Evolutionary conservation across 2,888 invertebrate genomes (phyloP).

Genomic region (Taenaris catops): DNA sequence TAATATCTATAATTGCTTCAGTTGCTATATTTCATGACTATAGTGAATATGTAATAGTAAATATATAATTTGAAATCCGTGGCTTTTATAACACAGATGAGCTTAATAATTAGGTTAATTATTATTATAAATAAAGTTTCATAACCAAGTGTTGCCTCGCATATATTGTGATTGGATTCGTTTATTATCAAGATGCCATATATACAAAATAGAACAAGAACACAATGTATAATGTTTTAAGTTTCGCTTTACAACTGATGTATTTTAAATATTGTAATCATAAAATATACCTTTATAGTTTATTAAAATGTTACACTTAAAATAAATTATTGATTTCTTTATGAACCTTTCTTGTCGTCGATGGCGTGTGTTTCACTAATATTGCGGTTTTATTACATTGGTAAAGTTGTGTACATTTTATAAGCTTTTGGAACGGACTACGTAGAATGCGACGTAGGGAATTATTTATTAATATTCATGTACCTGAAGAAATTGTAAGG

Average conservation of each 20-base stretch:
- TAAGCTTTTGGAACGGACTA: no score
- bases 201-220: slow-evolving; percentile 5
- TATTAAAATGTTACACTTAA: slow-evolving; percentile 4
- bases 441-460: no score
- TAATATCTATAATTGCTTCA: no score
- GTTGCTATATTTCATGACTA: no score
- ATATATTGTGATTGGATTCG: slow-evolving; percentile 5
- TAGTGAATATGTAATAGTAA: no score
- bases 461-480: no score
- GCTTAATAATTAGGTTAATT: not conserved
- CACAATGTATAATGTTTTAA: not conserved
- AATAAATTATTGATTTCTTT: not conserved
- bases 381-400: no score
- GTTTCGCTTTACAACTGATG: slow-evolving; percentile 3
- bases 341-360: not conserved
- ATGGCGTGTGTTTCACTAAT: no score
- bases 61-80: no score
- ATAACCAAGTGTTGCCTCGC: slow-evolving; percentile 3
- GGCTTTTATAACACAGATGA: not conserved
- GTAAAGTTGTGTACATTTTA: no score
- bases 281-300: slow-evolving; percentile 1
- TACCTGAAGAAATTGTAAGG: no score
- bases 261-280: not conserved
- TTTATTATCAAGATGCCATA: slow-evolving; percentile 2
- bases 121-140: no score